Percentiles rank a stretch among this genome's conserved stretches.
Evolutionary conservation across 2,113 vertebrate genomes (phyloP).

Genomic region (Rana temporaria): DNA sequence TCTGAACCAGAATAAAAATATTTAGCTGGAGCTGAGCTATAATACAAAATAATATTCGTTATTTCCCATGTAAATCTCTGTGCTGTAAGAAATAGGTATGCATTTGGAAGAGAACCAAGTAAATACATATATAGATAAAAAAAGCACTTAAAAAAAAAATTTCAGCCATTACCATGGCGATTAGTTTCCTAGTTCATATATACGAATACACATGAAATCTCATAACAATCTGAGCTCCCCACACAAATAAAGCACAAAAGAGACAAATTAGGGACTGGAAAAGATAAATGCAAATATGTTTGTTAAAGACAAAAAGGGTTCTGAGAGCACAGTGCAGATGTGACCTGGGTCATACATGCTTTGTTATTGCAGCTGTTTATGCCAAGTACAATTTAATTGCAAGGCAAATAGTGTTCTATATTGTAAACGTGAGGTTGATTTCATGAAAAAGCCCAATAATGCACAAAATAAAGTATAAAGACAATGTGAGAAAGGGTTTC

Average conservation of each 20-base stretch:
- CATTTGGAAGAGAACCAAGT: conserved; percentile 7
- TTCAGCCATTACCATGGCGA: not conserved
- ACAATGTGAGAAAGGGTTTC: not conserved
- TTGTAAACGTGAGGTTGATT: not conserved
- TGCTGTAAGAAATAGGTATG: not conserved
- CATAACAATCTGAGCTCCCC: not conserved
- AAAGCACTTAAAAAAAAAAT: conserved; percentile 12
- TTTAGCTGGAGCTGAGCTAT: too few relatives aligned
- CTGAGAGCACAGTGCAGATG: conserved; percentile 40
- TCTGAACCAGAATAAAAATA: too few relatives aligned
- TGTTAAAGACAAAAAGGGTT: conserved; percentile 42
- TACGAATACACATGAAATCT: conserved; percentile 19
- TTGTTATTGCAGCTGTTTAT: conserved; percentile 52
- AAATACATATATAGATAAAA: not conserved
- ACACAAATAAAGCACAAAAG: not conserved
- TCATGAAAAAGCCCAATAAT: not conserved
- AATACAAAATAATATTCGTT: too few relatives aligned
- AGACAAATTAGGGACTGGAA: conserved; percentile 23
- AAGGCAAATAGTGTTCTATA: not conserved
- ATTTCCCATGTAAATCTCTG: too few relatives aligned
- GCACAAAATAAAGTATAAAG: not conserved
- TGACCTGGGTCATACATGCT: conserved; percentile 29
- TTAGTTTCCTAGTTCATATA: not conserved
- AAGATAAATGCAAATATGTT: conserved; percentile 49
- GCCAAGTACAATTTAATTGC: conserved; percentile 19